phyloP scores from a whole-genome alignment of 2,888 invertebrate species.

The Mermis nigrescens region DNA sequence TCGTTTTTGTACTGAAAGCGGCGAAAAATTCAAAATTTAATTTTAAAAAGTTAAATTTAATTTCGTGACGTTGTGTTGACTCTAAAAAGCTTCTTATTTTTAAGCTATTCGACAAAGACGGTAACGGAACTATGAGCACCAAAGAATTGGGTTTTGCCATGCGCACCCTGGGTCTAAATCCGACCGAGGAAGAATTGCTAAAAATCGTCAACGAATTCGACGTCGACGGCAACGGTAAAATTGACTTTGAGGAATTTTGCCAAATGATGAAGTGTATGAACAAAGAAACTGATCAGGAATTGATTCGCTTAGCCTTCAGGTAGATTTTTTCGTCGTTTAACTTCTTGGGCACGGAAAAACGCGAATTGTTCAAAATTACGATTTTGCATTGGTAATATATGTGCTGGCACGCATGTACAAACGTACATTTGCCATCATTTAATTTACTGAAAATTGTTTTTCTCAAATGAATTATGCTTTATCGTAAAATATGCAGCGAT shows the following conservation, averaged over 20 bases:
- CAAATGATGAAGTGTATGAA: slow-evolving; percentile 33
- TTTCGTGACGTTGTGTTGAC: too few relatives aligned
- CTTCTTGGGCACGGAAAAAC: too few relatives aligned
- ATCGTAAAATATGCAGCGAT: too few relatives aligned
- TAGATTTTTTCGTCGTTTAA: too few relatives aligned
- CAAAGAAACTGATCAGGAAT: slow-evolving; percentile 32
- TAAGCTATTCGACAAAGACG: slow-evolving; percentile 31
- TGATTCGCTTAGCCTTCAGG: slow-evolving; percentile 31
- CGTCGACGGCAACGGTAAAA: slow-evolving; percentile 32
- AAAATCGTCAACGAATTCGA: slow-evolving; percentile 28
- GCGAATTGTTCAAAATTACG: not conserved
- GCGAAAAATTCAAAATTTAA: too few relatives aligned
- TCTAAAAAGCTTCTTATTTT: too few relatives aligned
- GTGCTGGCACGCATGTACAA: too few relatives aligned
- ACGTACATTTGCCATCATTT: too few relatives aligned
- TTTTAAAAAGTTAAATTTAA: too few relatives aligned
- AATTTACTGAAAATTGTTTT: too few relatives aligned
- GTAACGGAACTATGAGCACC: slow-evolving; percentile 32
- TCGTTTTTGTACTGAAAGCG: not conserved
- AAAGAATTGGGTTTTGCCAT: slow-evolving; percentile 32
- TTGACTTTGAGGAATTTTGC: slow-evolving; percentile 32
- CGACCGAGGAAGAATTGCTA: slow-evolving; percentile 29
- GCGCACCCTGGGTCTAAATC: slow-evolving; percentile 31
- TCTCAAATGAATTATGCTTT: too few relatives aligned
- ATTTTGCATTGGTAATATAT: not conserved